Percentiles rank a stretch among this genome's conserved stretches.
Evolutionary conservation across 37 sponge, comb jelly and placozoan species (phyloP).

Genomic region (Corticium candelabrum): DNA sequence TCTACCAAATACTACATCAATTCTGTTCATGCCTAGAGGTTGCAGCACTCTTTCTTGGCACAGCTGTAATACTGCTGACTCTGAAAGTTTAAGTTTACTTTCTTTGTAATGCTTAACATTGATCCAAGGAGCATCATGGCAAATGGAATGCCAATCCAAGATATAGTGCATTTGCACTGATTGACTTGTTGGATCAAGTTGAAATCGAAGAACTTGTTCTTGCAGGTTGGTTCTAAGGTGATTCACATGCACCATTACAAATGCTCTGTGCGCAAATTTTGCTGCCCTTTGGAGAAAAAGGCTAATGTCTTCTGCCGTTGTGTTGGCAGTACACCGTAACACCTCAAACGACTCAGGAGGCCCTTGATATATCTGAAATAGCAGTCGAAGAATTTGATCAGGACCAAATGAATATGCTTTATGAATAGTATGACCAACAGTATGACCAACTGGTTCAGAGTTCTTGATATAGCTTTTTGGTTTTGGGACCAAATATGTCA

Average conservation of each 20-base stretch:
- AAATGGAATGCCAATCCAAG: constrained; percentile 10
- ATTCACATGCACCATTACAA: constrained; percentile 6
- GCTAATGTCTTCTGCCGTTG: constrained; percentile 8
- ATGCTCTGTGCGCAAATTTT: constrained; percentile 1
- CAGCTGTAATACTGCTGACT: background rate
- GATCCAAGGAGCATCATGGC: constrained; percentile 28
- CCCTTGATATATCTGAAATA: constrained; percentile 39
- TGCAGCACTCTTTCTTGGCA: background rate
- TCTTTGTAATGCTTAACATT: constrained; percentile 8
- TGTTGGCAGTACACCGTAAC: constrained; percentile 29
- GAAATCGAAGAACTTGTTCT: constrained; percentile 10
- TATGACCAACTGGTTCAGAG: no score
- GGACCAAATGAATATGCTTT: background rate
- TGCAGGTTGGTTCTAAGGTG: constrained; percentile 9
- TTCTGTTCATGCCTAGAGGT: background rate
- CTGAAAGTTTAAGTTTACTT: background rate
- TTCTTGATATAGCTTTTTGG: no score
- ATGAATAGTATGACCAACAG: constrained; percentile 2
- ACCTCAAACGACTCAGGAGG: constrained; percentile 59
- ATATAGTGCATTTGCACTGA: background rate
- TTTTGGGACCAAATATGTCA: background rate
- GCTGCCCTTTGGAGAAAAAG: constrained; percentile 2
- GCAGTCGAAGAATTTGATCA: constrained; percentile 31
- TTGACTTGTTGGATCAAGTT: constrained; percentile 9
- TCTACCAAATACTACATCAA: background rate